Conservation (phyloP, 2,113 vertebrate species). For the Ciconia stormi region DNA sequence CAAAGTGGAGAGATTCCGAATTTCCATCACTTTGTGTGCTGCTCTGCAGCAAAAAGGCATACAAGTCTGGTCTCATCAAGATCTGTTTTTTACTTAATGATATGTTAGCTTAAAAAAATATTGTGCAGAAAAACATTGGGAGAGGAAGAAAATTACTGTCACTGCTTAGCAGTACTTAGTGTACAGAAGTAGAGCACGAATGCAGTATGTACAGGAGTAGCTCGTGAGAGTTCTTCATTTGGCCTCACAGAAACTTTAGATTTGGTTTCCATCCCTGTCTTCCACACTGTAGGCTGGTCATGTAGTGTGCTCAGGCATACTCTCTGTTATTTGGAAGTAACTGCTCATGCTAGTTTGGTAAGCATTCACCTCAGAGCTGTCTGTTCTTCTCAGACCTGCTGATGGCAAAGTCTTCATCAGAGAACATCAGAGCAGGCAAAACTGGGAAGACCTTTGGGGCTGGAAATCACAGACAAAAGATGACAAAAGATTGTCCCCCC, state of each 20-base stretch:
- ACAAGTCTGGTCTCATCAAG: background rate
- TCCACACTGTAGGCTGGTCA: background rate
- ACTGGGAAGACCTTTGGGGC: background rate
- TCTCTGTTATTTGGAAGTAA: background rate
- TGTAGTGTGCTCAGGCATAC: background rate
- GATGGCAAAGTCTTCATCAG: background rate
- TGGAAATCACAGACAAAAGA: background rate
- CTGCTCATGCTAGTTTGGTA: background rate
- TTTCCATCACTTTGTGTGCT: background rate
- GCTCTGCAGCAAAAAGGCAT: background rate
- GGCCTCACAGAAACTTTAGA: background rate
- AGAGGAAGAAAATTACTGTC: background rate
- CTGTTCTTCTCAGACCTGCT: background rate
- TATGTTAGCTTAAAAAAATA: background rate
- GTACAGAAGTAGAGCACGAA: background rate
- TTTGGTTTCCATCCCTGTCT: background rate
- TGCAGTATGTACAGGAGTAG: background rate
- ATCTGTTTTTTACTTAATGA: background rate
- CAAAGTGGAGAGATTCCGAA: fast-evolving
- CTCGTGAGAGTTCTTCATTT: background rate
- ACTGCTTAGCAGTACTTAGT: background rate
- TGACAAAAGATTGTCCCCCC: background rate
- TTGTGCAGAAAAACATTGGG: background rate
- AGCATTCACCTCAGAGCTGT: background rate
- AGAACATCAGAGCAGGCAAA: background rate